Base-by-base conservation (phyloP, 2,113 vertebrate genomes). In the Strigops habroptila region DNA sequence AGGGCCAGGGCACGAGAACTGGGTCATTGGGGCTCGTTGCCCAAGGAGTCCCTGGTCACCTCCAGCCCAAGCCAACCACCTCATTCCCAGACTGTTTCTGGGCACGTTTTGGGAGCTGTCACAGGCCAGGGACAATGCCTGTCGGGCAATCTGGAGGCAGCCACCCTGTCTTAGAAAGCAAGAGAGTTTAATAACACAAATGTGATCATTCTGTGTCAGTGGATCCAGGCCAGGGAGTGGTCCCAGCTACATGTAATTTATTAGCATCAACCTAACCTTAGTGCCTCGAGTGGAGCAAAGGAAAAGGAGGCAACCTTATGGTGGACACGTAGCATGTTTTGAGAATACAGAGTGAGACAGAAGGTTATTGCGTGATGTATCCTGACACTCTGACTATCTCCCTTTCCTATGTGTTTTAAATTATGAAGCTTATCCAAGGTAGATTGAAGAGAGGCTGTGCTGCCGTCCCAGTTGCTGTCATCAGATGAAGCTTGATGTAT, bases 391-490 rank as follows among this genome's bases (percentile, higher is more conserved):
- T 64, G 64, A 25, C 49, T 1, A 1, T 55, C 82, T 73, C 88
- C 55, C 46, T 71, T 68, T 39, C 37, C 43, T 76, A n/a, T 76
- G 74, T 67, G 78, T 92, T 92, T 92, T 63, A 77, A 63, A 90
- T 77, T 62, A 90, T 33, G 78, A 90, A 71, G 62, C 27, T 88
- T 78, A 79, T 48, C 73, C 90, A 76, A 75, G 85, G 93, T 86
- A 44, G 62, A 70, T 6, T 24, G 73, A 86, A 83, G 82, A 49
- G n/a, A 69, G 27, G 14, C 51, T 37, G 80, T 31, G 33, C 67
- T 93, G 87, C 55, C 41, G 9, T 82, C 67, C 92, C 84, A 85
- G 70, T 65, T 88, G 65, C 87, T 88, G 95, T 88, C 93, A 88
- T 88, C 81, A 78, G 48, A 62, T 46, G 57, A 33, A 64, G 62